A percentile compares a stretch with the other conserved stretches of the same genome.
Evolutionary conservation across 2,888 invertebrate genomes (phyloP).

Genomic region (Melieria picta): DNA sequence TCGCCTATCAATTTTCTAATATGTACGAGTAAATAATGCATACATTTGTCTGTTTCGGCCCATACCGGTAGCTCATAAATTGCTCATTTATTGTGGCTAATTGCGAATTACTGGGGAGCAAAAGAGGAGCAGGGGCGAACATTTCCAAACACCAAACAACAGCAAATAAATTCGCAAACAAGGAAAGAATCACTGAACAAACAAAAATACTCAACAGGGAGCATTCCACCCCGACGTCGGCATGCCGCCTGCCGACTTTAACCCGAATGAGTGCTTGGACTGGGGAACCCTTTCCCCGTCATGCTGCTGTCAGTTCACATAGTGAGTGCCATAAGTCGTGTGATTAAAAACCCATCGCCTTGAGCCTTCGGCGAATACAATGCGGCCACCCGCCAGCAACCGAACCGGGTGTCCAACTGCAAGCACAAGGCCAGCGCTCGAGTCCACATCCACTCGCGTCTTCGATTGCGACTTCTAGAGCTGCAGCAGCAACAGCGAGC

Average conservation of each 20-base stretch:
- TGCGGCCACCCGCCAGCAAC: conserved; percentile 24
- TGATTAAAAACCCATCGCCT: conserved; percentile 65
- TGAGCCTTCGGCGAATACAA: conserved; percentile 37
- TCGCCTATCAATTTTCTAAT: no score
- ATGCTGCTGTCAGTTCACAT: conserved; percentile 62
- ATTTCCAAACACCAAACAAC: conserved; percentile 43
- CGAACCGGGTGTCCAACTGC: no score
- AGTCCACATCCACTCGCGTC: conserved; percentile 33
- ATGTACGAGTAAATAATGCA: no score
- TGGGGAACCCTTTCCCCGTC: conserved; percentile 30
- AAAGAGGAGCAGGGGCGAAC: conserved; percentile 11
- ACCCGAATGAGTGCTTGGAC: background rate
- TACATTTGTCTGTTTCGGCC: no score
- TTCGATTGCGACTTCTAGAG: conserved; percentile 27
- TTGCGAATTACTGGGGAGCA: conserved; percentile 54
- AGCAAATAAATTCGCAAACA: conserved; percentile 44
- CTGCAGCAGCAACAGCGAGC: conserved; percentile 34
- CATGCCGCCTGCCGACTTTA: conserved; percentile 44
- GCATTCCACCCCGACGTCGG: conserved; percentile 28
- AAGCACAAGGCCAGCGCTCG: background rate
- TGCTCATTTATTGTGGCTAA: conserved; percentile 65
- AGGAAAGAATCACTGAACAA: conserved; percentile 16
- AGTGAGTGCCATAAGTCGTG: conserved; percentile 66
- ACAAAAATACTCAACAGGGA: conserved; percentile 26
- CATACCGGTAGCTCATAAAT: conserved; percentile 49